phyloP scores from a whole-genome alignment of 37 sponge, comb jelly and placozoan genomes.

The Axinella damicornis region DNA sequence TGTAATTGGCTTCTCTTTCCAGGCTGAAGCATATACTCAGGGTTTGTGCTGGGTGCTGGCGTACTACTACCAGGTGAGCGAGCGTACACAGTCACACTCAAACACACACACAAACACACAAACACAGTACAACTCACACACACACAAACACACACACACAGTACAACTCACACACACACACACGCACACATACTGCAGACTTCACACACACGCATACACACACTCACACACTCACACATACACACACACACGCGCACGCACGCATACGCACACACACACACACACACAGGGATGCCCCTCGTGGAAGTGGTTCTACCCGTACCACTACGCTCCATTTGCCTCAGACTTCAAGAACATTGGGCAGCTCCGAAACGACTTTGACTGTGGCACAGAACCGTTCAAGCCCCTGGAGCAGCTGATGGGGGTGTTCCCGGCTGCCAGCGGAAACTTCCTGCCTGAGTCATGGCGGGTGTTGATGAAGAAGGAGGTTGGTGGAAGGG shows the following conservation, averaged over 20 bases:
- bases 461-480: slow-evolving; percentile 90
- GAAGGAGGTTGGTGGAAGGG: slow-evolving; percentile 51
- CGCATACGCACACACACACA: background rate
- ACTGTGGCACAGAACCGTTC: slow-evolving; percentile 81
- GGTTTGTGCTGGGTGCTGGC: slow-evolving; percentile 98
- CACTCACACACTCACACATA: slow-evolving; percentile 10
- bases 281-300: slow-evolving; percentile 91
- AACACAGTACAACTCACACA: too few species aligned
- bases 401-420: slow-evolving; percentile 98
- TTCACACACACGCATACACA: background rate
- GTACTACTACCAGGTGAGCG: slow-evolving; percentile 89
- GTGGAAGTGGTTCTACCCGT: slow-evolving; percentile 99
- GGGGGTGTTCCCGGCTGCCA: slow-evolving; percentile 98
- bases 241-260: background rate
- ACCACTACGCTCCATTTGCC: slow-evolving; percentile 99
- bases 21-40: slow-evolving; percentile 81
- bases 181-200: too few species aligned
- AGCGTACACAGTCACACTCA: background rate
- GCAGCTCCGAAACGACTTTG: slow-evolving; percentile 72
- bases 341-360: slow-evolving; percentile 93
- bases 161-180: too few species aligned
- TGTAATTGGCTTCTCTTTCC: too few species aligned
- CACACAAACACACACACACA: too few species aligned
- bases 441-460: slow-evolving; percentile 91
- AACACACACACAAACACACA: background rate